Evolutionary conservation across 2,797 vertebrate species (phyloP), one percentile per base, ranked within the genome.

Genomic region (Chaetodon trifasciatus): DNA sequence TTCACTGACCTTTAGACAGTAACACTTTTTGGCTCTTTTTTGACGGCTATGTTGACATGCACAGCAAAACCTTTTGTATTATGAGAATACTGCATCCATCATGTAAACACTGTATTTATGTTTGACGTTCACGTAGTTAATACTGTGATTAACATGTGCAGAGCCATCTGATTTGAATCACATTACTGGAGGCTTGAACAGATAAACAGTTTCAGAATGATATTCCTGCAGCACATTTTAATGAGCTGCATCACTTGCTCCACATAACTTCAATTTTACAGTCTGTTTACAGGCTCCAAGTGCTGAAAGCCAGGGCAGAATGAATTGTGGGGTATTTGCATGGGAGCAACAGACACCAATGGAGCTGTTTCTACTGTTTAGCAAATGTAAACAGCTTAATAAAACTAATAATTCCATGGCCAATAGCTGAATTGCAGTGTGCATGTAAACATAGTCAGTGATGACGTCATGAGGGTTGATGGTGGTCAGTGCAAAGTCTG

Each of bases 401-500:
- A 37, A 53, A 66, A 68, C 5, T n/a, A 2, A 47, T n/a, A 2
- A 47, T 73, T 72, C 56, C 0, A 28, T 2, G 12, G 24, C 17
- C 28, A 44, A 24, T 12, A 23, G 55, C 62, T 68, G 76, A 70
- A 58, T 76, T 44, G 40, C 8, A 13, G 40, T 42, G 84, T 88
- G 89, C 91, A 91, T 87, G 92, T 88, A 86, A 93, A 88, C 90
- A 78, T 58, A 85, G 88, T 24, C 77, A 58, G 79, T 35, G 85
- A 88, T 71, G 74, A 88, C 50, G 81, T 86, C 62, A 79, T 89
- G 79, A 88, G 81, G 79, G 85, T 78, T 67, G 85, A 72, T 76
- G 79, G 86, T 46, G 84, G 89, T 93, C 93, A 92, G 94, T 93
- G 90, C 94, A 94, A 94, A 91, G 84, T 93, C 85, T 75, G 84